These are phyloP conservation scores for Coregonus sp. DNA, from an alignment of 2,797 vertebrate genomes.

Conservation along the genomic window DNA sequence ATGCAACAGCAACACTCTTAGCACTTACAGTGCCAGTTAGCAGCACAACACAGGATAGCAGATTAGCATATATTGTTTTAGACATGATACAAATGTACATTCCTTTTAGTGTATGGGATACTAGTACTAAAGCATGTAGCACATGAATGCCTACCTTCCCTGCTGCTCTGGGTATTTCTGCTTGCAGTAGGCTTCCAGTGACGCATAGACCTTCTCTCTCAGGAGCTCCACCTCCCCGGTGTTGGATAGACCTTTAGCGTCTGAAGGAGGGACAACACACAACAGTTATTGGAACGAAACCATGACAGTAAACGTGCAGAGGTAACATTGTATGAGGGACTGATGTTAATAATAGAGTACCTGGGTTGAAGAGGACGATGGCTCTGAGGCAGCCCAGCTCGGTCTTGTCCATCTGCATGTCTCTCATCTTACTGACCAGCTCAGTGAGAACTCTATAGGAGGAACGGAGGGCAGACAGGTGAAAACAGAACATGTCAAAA, in stretches of 20 bases:
- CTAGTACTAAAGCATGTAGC: neutral
- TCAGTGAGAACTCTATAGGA: slow-evolving; percentile 89
- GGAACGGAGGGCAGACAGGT: neutral
- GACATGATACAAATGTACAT: no score
- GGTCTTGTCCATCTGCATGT: slow-evolving; percentile 99
- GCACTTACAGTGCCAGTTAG: neutral
- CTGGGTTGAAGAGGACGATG: slow-evolving; percentile 97
- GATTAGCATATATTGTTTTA: neutral
- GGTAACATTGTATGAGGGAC: neutral
- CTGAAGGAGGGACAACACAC: slow-evolving; percentile 60
- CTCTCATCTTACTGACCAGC: slow-evolving; percentile 98
- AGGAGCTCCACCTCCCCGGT: slow-evolving; percentile 91
- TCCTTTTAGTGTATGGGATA: no score
- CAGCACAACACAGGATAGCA: neutral
- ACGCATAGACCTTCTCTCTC: slow-evolving; percentile 95
- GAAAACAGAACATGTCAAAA: neutral
- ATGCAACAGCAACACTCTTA: neutral
- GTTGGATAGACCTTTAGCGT: slow-evolving; percentile 96
- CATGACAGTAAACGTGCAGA: no score
- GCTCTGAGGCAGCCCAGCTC: slow-evolving; percentile 96
- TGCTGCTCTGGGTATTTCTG: slow-evolving; percentile 97
- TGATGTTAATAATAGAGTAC: slow-evolving; percentile 53
- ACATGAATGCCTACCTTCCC: slow-evolving; percentile 79
- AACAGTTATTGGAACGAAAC: neutral
- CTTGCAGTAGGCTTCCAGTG: slow-evolving; percentile 94